Conservation (phyloP, 1,140 invertebrate genomes). For the Heliconius eleuchia region DNA sequence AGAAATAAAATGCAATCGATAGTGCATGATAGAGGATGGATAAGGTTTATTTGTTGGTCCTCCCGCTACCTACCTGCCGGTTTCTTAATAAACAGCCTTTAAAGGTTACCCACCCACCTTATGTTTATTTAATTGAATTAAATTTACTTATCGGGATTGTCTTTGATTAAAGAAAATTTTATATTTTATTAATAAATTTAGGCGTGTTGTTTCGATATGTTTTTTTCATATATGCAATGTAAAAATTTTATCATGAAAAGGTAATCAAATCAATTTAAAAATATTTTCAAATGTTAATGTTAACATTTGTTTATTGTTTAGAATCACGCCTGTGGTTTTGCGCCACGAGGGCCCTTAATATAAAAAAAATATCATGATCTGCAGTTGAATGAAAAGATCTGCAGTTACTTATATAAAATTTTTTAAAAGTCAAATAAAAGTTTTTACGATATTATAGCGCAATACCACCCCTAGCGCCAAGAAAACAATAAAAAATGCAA, state of each 20-base stretch:
- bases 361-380: no score
- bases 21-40: conserved; percentile 27
- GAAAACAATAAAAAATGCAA: conserved; percentile 11
- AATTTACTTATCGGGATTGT: background rate
- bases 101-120: conserved; percentile 10
- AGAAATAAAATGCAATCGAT: conserved; percentile 36
- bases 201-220: no score
- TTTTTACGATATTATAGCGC: background rate
- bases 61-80: conserved; percentile 1
- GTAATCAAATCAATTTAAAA: no score
- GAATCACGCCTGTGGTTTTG: no score
- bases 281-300: no score
- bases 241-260: no score
- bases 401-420: no score
- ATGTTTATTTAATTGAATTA: conserved; percentile 13
- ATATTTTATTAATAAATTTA: background rate
- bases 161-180: background rate
- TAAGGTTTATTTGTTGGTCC: conserved; percentile 27
- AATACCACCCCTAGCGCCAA: background rate
- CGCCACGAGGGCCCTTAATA: no score
- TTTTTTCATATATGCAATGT: no score
- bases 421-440: no score
- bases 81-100: conserved; percentile 19
- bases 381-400: no score
- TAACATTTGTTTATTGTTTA: no score